phyloP scores from a whole-genome alignment of 2,797 vertebrate genomes.

The Lepidocolaptes lacrymiger region DNA sequence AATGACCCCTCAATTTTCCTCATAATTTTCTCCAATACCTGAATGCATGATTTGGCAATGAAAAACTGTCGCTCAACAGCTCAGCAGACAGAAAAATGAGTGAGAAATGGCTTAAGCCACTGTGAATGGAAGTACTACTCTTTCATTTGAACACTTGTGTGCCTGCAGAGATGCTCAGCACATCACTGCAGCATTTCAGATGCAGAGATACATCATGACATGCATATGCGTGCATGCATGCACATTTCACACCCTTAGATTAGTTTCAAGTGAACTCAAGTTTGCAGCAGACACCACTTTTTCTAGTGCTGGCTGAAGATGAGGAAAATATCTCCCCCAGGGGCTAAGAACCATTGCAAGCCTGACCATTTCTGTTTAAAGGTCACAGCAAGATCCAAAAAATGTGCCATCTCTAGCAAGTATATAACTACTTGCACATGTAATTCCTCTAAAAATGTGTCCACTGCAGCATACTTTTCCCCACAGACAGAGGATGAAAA shows the following conservation, averaged over 20 bases:
- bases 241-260: background rate
- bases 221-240: fast-evolving
- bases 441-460: background rate
- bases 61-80: background rate
- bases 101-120: background rate
- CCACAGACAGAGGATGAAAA: background rate
- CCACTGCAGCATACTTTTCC: background rate
- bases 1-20: background rate
- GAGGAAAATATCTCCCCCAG: background rate
- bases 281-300: background rate
- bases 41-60: background rate
- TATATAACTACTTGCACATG: background rate
- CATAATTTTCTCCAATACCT: background rate
- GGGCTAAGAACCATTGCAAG: background rate
- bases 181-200: background rate
- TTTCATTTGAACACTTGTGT: background rate
- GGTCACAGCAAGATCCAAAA: background rate
- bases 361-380: background rate
- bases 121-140: background rate
- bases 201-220: background rate
- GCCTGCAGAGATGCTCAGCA: background rate
- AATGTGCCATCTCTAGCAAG: background rate
- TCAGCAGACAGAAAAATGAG: background rate
- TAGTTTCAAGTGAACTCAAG: background rate
- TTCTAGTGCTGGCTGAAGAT: background rate